These are phyloP conservation scores for Strigamia crassipes DNA, from an alignment of 2,888 invertebrate genomes.

Conservation along the genomic window DNA sequence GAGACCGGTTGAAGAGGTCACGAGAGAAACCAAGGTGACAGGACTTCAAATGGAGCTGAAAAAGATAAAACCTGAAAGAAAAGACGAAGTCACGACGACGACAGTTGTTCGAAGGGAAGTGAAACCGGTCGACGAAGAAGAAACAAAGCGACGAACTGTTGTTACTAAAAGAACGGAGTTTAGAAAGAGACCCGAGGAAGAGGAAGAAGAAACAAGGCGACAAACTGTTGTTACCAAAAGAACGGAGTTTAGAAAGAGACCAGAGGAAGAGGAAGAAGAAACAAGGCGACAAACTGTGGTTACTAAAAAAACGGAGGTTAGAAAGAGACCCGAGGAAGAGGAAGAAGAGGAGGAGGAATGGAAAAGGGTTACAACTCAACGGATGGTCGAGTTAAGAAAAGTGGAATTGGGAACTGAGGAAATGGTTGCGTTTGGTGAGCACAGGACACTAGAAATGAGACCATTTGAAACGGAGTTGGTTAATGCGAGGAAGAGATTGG, in stretches of 20 bases:
- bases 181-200: slow-evolving; percentile 45
- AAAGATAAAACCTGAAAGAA: background rate
- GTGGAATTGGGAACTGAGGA: slow-evolving; percentile 25
- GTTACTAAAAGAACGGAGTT: background rate
- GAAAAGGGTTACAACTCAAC: background rate
- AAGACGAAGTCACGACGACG: background rate
- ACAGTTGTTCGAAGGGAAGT: background rate
- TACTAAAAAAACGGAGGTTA: background rate
- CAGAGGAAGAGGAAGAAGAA: slow-evolving; percentile 39
- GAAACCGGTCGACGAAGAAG: slow-evolving; percentile 13
- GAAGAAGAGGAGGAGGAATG: slow-evolving; percentile 13
- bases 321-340: slow-evolving; percentile 44
- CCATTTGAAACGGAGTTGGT: background rate
- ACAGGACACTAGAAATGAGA: background rate
- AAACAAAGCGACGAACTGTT: background rate
- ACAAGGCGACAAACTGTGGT: background rate
- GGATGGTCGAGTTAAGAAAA: slow-evolving; percentile 4
- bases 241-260: slow-evolving; percentile 39
- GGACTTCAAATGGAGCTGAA: slow-evolving; percentile 24
- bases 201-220: background rate
- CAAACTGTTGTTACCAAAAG: background rate
- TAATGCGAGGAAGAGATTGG: slow-evolving; percentile 14
- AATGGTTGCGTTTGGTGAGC: slow-evolving; percentile 46
- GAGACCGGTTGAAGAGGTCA: slow-evolving; percentile 12
- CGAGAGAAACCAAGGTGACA: slow-evolving; percentile 22